Evolutionary conservation across 2,113 vertebrate species (phyloP).

Genomic region (Petroica traversi): DNA sequence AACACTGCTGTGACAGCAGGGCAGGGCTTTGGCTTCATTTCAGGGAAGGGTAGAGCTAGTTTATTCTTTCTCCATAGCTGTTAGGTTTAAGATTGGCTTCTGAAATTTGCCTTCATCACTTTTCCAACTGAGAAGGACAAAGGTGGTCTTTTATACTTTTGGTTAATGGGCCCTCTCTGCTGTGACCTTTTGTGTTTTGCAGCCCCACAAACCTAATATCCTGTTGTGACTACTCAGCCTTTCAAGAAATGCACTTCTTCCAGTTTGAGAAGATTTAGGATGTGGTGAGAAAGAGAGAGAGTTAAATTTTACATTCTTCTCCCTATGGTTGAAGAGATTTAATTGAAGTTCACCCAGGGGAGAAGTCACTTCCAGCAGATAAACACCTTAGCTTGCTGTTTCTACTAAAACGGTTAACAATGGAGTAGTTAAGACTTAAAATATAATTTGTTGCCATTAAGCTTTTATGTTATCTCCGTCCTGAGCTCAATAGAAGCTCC

Average conservation of each 20-base stretch:
- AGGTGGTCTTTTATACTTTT: background rate
- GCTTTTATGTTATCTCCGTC: constrained; percentile 29
- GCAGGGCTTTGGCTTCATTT: background rate
- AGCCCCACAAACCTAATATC: background rate
- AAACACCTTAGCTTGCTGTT: constrained; percentile 58
- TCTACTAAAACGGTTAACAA: constrained; percentile 29
- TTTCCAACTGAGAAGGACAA: background rate
- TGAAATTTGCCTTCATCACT: constrained; percentile 2
- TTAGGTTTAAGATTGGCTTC: background rate
- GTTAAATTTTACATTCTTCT: constrained; percentile 3
- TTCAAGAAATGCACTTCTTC: constrained; percentile 17
- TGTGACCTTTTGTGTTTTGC: constrained; percentile 19
- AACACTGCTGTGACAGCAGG: background rate
- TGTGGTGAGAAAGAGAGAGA: background rate
- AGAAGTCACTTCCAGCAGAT: constrained; percentile 18
- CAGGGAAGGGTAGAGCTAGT: background rate
- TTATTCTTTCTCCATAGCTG: background rate
- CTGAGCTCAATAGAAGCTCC: background rate
- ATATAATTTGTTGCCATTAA: constrained; percentile 47
- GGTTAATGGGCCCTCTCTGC: constrained; percentile 14
- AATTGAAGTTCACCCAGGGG: constrained; percentile 30
- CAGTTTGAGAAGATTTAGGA: constrained; percentile 39
- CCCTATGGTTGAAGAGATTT: constrained; percentile 2
- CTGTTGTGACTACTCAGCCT: constrained; percentile 14
- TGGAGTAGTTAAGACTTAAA: constrained; percentile 44